phyloP scores from a whole-genome alignment of 2,888 invertebrate genomes.

The Callinectes sapidus region DNA sequence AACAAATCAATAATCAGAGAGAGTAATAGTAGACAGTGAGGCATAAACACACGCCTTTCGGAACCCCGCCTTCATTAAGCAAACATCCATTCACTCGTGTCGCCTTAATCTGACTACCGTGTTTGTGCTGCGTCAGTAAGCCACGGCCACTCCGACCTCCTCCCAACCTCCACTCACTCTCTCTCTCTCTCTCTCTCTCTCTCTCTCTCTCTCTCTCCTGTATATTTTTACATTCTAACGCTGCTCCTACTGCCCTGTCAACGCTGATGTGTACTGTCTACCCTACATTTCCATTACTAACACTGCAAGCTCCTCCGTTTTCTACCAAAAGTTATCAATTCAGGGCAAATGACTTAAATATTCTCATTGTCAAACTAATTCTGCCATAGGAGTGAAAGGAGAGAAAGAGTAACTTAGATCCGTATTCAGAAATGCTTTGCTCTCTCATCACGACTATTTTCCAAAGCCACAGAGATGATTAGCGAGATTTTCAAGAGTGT shows the following conservation, averaged over 20 bases:
- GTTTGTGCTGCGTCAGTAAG: neutral
- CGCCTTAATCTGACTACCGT: neutral
- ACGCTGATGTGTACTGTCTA: neutral
- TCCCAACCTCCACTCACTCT: neutral
- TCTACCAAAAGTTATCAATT: neutral
- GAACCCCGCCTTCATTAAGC: neutral
- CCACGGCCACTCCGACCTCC: neutral
- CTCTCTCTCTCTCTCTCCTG: neutral
- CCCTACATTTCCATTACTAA: neutral
- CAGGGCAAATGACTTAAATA: too few species aligned
- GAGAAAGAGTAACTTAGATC: too few species aligned
- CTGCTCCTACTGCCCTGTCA: neutral
- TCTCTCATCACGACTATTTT: too few species aligned
- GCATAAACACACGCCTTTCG: neutral
- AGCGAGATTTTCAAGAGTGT: too few species aligned
- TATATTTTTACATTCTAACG: neutral
- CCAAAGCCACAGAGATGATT: too few species aligned
- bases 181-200: neutral
- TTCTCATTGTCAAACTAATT: too few species aligned
- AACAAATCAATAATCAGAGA: neutral
- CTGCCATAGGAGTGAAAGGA: too few species aligned
- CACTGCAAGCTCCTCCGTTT: neutral
- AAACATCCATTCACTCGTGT: neutral
- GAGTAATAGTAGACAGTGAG: neutral
- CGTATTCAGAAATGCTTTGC: too few species aligned